Evolutionary conservation across 2,113 vertebrate genomes (phyloP), one percentile per base, ranked within the genome.

Genomic region (Oryzias celebensis): DNA sequence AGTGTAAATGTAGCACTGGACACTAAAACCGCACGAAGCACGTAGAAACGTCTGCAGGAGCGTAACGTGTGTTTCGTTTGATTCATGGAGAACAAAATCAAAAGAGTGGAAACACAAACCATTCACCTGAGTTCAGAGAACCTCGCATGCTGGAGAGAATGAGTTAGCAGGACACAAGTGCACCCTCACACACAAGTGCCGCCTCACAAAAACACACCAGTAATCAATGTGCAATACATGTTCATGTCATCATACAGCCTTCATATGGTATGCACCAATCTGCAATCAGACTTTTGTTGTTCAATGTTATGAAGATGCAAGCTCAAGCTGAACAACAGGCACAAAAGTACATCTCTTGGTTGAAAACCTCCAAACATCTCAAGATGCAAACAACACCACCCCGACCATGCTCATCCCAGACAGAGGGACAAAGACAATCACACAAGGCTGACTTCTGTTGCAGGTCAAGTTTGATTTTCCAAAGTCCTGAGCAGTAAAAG

Each of bases 91-190:
- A 80, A 78, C 60, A 62, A 68, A 52, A 68, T 28, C 62, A 48
- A 60, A 24, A n/a, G 16, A 53, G 61, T 71, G 52, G 31, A 50
- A 68, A 22, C 24, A 48, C 16, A 54, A 44, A 28, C 48, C 65
- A 71, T 12, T 12, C 36, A 68, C 48, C 24, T 4, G 24, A 58
- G 28, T 58, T 75, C 58, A 75, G 50, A 72, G 42, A 75, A 55
- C 54, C 68, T 62, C 44, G 65, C 87, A 89, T 87, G 87, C 88
- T 75, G 55, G 50, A 58, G 17, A 63, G 44, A 14, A 73, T 64
- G 77, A 65, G 73, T 75, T 75, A 80, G 67, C 54, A 42, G 22
- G 26, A 76, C 51, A 62, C 63, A 28, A 17, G 76, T 80, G 80
- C 73, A 72, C 59, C 59, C 65, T 48, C 75, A 73, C 71, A 78